Conservation (phyloP, 1,140 invertebrate genomes). For the Zaprionus taronus region DNA sequence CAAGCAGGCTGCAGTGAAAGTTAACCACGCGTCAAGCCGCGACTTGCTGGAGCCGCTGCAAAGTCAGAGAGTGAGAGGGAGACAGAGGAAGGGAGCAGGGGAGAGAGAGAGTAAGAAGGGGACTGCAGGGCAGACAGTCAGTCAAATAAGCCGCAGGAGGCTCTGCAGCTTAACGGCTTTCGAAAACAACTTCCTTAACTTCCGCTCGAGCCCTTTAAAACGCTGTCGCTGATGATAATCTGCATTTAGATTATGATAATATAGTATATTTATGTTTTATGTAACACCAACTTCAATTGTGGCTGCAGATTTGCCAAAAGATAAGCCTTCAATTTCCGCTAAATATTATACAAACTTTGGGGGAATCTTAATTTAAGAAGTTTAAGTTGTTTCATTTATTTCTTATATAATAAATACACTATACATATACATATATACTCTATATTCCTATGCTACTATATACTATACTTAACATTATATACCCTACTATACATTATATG, state of each 20-base stretch:
- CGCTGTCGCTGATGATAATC: not conserved
- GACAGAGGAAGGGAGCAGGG: not conserved
- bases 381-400: not conserved
- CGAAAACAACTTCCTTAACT: slow-evolving; percentile 8
- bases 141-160: not conserved
- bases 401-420: too few species aligned
- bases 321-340: not conserved
- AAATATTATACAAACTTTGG: not conserved
- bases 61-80: not conserved
- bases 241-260: not conserved
- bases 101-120: not conserved
- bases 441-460: too few species aligned
- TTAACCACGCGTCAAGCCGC: slow-evolving; percentile 43
- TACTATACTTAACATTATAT: too few species aligned
- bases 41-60: not conserved
- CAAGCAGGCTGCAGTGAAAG: slow-evolving; percentile 36
- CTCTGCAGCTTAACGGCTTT: not conserved
- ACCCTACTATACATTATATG: too few species aligned
- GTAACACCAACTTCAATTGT: not conserved
- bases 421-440: too few species aligned
- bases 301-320: not conserved
- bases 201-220: not conserved
- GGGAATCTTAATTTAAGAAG: not conserved
- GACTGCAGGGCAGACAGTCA: not conserved
- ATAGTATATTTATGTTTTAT: not conserved